Base-by-base conservation (phyloP, 2,888 invertebrate species). In the Malthinus flaveolus region DNA sequence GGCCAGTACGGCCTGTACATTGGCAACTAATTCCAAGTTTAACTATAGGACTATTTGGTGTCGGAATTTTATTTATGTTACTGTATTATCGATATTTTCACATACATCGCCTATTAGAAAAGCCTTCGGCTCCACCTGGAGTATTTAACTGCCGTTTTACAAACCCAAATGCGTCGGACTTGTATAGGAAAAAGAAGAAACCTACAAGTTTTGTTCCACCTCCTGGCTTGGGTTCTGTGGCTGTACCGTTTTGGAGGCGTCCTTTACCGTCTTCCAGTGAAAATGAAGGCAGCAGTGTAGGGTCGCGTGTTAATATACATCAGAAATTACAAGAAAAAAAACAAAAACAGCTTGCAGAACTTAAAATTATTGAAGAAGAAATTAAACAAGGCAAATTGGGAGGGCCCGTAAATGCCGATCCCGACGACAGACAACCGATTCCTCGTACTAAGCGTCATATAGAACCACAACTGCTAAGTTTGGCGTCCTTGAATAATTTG, bases 101-200 rank as follows among this genome's bases (percentile, higher is more conserved):
- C 73, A 90, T 93, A 3, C 82, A 89, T 62, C 82, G 91, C 69
- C 67, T 79, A 42, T 58, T 77, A 61, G 76, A 78, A 56, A 79
- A 78, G 68, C 77, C 77, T 4, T 62, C 74, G 7, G 72, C 72
- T 23, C 75, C 75, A 68, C 90, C 91, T 0, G 93, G 93, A 0
- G 93, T 94, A n/a, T 94, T 94, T 76, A 94, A 93, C 75, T 93
- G 94, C 72, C 84, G 93, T 36, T 92, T 94, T 71, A 84, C 87
- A 2, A 92, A 91, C 74, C 91, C 93, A 0, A 70, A 76, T 3
- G 72, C 75, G 3, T 73, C 73, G 3, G 75, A 76, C 11, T 63
- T 76, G 7, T 75, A 76, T 58, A 83, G 93, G 15, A 93, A 93
- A 75, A 93, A 93, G 79, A 94, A 94, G 76, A 93, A 93, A 76